Evolutionary conservation across 1,140 invertebrate species (phyloP).

Genomic region (Drosophila ogumai): DNA sequence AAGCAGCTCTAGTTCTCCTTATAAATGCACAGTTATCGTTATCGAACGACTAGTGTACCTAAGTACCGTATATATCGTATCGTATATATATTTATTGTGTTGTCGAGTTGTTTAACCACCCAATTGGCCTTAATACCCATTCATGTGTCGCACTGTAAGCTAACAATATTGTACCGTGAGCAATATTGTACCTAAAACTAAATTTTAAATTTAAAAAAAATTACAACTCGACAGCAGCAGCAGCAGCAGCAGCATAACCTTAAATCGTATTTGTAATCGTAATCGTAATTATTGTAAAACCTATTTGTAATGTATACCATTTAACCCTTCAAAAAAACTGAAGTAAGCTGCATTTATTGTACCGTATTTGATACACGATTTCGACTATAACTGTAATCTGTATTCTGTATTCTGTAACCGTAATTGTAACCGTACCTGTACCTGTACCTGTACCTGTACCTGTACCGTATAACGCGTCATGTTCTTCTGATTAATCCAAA

Average conservation of each 20-base stretch:
- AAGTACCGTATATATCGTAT: constrained; percentile 18
- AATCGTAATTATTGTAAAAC: constrained; percentile 46
- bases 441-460: constrained; percentile 61
- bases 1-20: neutral
- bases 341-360: constrained; percentile 60
- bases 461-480: constrained; percentile 65
- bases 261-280: constrained; percentile 34
- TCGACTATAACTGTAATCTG: constrained; percentile 46
- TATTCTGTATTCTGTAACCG: constrained; percentile 44
- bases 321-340: constrained; percentile 40
- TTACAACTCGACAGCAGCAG: constrained; percentile 70
- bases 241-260: constrained; percentile 36
- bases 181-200: constrained; percentile 16
- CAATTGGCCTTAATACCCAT: constrained; percentile 46
- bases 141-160: constrained; percentile 45
- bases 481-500: constrained; percentile 76
- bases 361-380: constrained; percentile 41
- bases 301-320: constrained; percentile 51
- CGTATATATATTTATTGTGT: constrained; percentile 43
- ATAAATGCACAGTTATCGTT: constrained; percentile 12
- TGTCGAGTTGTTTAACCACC: constrained; percentile 72
- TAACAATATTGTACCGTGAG: constrained; percentile 24
- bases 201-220: neutral
- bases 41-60: constrained; percentile 16
- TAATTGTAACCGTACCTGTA: constrained; percentile 58